These are phyloP conservation scores for Platichthys stellatus DNA, from an alignment of 2,113 vertebrate genomes.

Conservation along the genomic window DNA sequence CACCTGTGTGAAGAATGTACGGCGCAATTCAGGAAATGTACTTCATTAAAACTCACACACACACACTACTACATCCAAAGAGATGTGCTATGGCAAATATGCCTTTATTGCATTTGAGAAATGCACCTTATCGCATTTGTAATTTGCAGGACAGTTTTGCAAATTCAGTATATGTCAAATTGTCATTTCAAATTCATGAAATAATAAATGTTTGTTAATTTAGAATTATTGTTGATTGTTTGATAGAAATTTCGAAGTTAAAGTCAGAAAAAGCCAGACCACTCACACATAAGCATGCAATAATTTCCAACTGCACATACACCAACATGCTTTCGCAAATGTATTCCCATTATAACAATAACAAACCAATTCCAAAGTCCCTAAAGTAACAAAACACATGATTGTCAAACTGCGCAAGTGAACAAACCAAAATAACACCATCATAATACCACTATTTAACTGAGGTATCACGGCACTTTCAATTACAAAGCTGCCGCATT, in stretches of 20 bases:
- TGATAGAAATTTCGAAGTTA: neutral
- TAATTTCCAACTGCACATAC: slow-evolving; percentile 15
- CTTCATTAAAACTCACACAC: neutral
- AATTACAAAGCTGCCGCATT: slow-evolving; percentile 74
- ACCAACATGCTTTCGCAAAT: slow-evolving; percentile 41
- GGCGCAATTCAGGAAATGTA: neutral
- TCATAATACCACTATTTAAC: slow-evolving; percentile 74
- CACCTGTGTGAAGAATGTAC: neutral
- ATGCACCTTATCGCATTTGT: neutral
- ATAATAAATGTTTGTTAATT: neutral
- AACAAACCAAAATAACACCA: slow-evolving; percentile 66
- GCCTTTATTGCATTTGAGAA: neutral
- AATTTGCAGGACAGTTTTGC: neutral
- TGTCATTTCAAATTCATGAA: neutral
- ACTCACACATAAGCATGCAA: slow-evolving; percentile 1
- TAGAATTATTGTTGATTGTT: neutral
- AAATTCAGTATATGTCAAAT: neutral
- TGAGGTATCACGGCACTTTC: slow-evolving; percentile 74
- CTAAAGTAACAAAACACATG: slow-evolving; percentile 60
- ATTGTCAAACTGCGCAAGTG: slow-evolving; percentile 63
- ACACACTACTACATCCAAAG: no score
- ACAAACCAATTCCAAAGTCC: slow-evolving; percentile 66
- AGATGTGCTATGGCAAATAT: neutral
- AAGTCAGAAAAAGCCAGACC: neutral
- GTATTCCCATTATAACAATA: slow-evolving; percentile 52